Evolutionary conservation across 2,797 vertebrate genomes (phyloP).

Genomic region (Paedocypris micromegethes): DNA sequence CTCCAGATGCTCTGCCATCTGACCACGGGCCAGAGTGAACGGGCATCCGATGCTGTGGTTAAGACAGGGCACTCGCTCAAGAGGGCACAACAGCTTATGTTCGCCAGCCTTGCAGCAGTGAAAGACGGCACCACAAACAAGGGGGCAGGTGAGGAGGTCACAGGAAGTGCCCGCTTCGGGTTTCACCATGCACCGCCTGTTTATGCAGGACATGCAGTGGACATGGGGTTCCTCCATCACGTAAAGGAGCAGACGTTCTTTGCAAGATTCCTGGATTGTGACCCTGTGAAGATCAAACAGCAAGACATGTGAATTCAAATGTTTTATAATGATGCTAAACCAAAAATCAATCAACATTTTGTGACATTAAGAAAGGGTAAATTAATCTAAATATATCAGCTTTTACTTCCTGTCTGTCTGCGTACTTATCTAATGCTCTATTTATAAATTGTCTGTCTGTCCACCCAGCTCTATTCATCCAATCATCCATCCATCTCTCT

Average conservation of each 20-base stretch:
- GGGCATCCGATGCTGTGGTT: constrained; percentile 93
- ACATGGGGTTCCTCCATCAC: constrained; percentile 65
- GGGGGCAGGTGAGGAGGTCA: constrained; percentile 78
- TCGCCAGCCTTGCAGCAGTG: constrained; percentile 89
- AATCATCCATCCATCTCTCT: no score
- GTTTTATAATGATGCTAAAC: no score
- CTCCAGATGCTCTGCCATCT: constrained; percentile 90
- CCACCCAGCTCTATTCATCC: no score
- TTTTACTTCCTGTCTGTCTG: no score
- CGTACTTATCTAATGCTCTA: no score
- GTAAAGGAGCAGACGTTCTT: background rate
- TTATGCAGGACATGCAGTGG: constrained; percentile 89
- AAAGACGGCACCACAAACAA: constrained; percentile 90
- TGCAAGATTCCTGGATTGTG: constrained; percentile 1
- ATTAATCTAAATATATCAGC: no score
- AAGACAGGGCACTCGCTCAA: constrained; percentile 87
- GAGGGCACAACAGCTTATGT: constrained; percentile 86
- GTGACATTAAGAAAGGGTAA: no score
- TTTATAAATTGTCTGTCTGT: no score
- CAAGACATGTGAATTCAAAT: background rate
- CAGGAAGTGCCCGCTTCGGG: constrained; percentile 82
- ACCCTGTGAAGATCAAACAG: constrained; percentile 30
- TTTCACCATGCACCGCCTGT: constrained; percentile 81
- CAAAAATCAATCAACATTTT: no score
- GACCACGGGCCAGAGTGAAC: constrained; percentile 76